Base-by-base conservation (phyloP, 2,113 vertebrate species). In the Coturnix japonica region DNA sequence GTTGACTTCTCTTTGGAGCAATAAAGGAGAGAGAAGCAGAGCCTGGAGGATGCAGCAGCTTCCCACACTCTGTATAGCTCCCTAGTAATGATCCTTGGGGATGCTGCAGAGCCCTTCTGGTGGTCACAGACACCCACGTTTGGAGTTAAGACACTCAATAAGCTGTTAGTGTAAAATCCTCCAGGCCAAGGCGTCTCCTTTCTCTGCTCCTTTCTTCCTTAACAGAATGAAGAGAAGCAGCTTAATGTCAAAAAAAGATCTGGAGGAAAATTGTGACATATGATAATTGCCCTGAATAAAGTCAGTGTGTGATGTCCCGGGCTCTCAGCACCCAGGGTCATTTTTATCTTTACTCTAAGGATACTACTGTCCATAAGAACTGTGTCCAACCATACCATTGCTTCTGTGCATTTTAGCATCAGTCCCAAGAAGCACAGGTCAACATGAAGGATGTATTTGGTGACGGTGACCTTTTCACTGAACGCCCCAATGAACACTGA, bases 71-170 rank as follows among this genome's bases (percentile, higher is more conserved):
- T 2, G 0, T 19, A 16, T 19, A 11, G 12, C 11, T 49, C 18
- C n/a, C n/a, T n/a, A n/a, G n/a, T n/a, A n/a, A n/a, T n/a, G n/a
- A n/a, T n/a, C n/a, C 56, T 30, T 30, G 49, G 22, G 51, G 60
- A 43, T 70, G 71, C 67, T 77, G 46, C 31, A 91, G 78, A 79
- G 33, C 64, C 56, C 12, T 8, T 28, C 10, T 35, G 9, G 7
- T 0, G 7, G 28, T 63, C 46, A 76, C 0, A 0, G n/a, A 4
- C 6, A 7, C 8, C 37, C 8, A 2, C 0, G 3, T 18, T 3
- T 35, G n/a, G 71, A 56, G 39, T 44, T 77, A 64, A 70, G 31
- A 46, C 26, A 56, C 13, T 63, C 54, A 82, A 18, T 20, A 83
- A 82, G 81, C 35, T 57, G 18, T 47, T 31, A 39, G 14, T 0